These are phyloP conservation scores for Scolopax rusticola DNA, from an alignment of 2,797 vertebrate genomes.

Conservation along the genomic window DNA sequence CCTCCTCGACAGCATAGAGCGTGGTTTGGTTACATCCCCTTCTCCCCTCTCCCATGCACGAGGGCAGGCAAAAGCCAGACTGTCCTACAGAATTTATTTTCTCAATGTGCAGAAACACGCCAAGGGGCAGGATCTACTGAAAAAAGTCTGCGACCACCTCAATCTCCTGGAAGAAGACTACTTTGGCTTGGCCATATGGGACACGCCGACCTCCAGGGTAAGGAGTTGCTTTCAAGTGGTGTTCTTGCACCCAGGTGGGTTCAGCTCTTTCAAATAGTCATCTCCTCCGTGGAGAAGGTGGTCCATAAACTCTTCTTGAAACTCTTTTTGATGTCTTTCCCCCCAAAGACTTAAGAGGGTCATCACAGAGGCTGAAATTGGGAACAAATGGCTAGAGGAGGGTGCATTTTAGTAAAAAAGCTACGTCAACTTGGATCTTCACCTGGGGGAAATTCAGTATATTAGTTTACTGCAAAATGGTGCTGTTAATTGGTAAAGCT, in stretches of 20 bases:
- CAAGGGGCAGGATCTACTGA: conserved; percentile 94
- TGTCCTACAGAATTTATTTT: neutral
- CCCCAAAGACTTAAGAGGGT: neutral
- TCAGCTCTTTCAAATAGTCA: neutral
- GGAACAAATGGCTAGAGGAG: neutral
- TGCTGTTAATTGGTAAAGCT: neutral
- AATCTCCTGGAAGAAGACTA: conserved; percentile 98
- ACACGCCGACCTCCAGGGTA: conserved; percentile 87
- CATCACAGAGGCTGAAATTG: neutral
- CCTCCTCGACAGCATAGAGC: neutral
- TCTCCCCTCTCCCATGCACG: neutral
- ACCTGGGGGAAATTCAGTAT: neutral
- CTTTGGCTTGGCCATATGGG: conserved; percentile 92
- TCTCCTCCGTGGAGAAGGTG: neutral
- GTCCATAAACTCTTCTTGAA: neutral
- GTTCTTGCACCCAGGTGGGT: accelerated
- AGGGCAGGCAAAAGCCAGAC: neutral
- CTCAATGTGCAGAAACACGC: conserved; percentile 89
- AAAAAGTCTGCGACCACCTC: conserved; percentile 94
- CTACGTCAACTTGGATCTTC: neutral
- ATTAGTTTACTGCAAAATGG: neutral
- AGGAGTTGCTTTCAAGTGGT: neutral
- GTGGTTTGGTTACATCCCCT: neutral
- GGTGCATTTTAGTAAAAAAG: neutral
- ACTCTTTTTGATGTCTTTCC: neutral